These are phyloP conservation scores for Pogonophryne albipinna DNA, from an alignment of 2,797 vertebrate species.

Conservation along the genomic window DNA sequence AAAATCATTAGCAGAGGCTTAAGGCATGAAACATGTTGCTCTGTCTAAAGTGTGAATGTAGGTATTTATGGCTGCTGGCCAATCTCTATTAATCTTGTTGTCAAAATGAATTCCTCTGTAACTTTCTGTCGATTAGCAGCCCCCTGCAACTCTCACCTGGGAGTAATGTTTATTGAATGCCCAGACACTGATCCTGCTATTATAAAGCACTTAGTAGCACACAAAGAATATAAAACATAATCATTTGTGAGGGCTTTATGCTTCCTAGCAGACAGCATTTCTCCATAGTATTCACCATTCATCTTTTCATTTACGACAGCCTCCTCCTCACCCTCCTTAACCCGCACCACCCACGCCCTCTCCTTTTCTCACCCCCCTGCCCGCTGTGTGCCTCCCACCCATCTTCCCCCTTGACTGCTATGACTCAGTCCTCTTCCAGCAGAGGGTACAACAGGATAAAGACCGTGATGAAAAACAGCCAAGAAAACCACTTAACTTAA, in stretches of 20 bases:
- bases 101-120: conserved; percentile 44
- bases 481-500: conserved; percentile 59
- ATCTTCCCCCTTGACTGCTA: conserved; percentile 68
- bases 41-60: conserved; percentile 30
- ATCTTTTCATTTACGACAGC: conserved; percentile 61
- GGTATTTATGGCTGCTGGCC: conserved; percentile 30
- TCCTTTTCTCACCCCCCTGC: conserved; percentile 24
- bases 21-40: conserved; percentile 26
- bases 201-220: conserved; percentile 17
- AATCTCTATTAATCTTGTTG: conserved; percentile 16
- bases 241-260: conserved; percentile 33
- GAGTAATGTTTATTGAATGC: conserved; percentile 9
- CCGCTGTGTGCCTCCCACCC: conserved; percentile 62
- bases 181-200: conserved; percentile 5
- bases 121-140: conserved; percentile 6
- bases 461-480: conserved; percentile 65
- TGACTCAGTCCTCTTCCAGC: conserved; percentile 78
- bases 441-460: conserved; percentile 66
- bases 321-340: conserved; percentile 17
- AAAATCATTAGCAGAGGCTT: conserved; percentile 21
- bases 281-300: conserved; percentile 61
- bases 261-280: neutral
- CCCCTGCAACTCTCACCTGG: conserved; percentile 17
- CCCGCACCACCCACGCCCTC: conserved; percentile 47
- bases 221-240: neutral